Conservation (phyloP, 2,888 invertebrate species). For the Stenchaetothrips biformis region DNA sequence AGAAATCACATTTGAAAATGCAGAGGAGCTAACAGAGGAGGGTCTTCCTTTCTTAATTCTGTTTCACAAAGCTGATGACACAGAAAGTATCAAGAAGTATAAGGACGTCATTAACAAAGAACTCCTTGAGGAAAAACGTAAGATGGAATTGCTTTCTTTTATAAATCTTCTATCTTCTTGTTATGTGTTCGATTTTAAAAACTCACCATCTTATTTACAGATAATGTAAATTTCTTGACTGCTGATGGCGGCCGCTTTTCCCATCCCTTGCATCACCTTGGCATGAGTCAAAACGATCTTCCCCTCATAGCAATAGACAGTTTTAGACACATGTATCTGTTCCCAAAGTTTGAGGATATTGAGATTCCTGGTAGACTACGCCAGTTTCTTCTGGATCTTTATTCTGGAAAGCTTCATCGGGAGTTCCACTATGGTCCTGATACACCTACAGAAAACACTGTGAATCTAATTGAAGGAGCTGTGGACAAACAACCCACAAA, state of each 20-base stretch:
- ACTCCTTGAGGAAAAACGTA: conserved; percentile 85
- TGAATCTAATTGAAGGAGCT: conserved; percentile 92
- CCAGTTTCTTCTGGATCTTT: conserved; percentile 82
- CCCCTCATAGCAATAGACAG: conserved; percentile 98
- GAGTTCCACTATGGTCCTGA: conserved; percentile 99
- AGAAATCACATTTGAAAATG: conserved; percentile 99
- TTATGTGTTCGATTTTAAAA: conserved; percentile 14
- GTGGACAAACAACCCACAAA: conserved; percentile 68
- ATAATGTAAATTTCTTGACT: conserved; percentile 89
- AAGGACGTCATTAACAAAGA: conserved; percentile 73
- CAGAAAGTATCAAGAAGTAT: conserved; percentile 77
- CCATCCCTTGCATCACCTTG: conserved; percentile 95
- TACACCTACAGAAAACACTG: conserved; percentile 76
- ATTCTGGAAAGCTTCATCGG: conserved; percentile 94
- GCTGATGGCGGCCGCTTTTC: conserved; percentile 96
- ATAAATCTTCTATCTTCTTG: not conserved
- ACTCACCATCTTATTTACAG: conserved; percentile 52
- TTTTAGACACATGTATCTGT: conserved; percentile 98
- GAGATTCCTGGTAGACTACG: conserved; percentile 75
- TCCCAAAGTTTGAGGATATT: conserved; percentile 77
- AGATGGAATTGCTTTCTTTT: conserved; percentile 43
- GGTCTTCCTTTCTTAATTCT: conserved; percentile 96
- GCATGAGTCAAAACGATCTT: conserved; percentile 82
- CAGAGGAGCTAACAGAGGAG: conserved; percentile 97
- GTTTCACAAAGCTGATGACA: conserved; percentile 83